Percentiles rank a stretch among this genome's conserved stretches.
Evolutionary conservation across 2,888 invertebrate species (phyloP).

Genomic region (Unio delphinus): DNA sequence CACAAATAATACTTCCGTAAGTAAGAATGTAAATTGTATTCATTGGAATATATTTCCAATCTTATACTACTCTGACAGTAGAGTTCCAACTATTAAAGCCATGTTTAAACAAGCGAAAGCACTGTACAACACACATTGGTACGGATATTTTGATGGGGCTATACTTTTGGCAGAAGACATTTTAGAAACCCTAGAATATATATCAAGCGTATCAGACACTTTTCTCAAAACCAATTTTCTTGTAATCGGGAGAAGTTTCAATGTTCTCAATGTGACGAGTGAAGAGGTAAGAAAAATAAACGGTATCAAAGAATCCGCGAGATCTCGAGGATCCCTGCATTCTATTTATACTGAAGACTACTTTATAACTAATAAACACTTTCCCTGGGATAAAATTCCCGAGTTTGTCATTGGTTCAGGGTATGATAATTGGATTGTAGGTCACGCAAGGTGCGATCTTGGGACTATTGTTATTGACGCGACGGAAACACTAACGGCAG

Average conservation of each 20-base stretch:
- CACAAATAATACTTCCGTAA: constrained; percentile 27
- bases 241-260: constrained; percentile 33
- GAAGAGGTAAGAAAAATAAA: constrained; percentile 15
- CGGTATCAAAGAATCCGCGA: constrained; percentile 11
- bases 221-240: constrained; percentile 12
- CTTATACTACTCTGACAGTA: constrained; percentile 7
- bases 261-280: constrained; percentile 25
- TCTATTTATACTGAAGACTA: constrained; percentile 37
- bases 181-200: constrained; percentile 16
- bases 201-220: not conserved
- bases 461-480: constrained; percentile 37
- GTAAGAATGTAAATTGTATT: constrained; percentile 6
- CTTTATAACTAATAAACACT: constrained; percentile 30
- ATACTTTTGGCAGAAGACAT: constrained; percentile 31
- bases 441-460: constrained; percentile 29
- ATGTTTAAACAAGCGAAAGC: constrained; percentile 28
- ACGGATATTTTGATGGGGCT: constrained; percentile 37
- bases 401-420: constrained; percentile 39
- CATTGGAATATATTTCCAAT: constrained; percentile 37
- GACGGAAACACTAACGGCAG: constrained; percentile 26
- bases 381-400: constrained; percentile 30
- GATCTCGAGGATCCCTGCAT: not conserved
- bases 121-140: constrained; percentile 32
- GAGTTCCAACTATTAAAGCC: constrained; percentile 27
- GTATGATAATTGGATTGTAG: constrained; percentile 42